Evolutionary conservation across 2,113 vertebrate genomes (phyloP).

Genomic region (Sinocyclocheilus anophthalmus): DNA sequence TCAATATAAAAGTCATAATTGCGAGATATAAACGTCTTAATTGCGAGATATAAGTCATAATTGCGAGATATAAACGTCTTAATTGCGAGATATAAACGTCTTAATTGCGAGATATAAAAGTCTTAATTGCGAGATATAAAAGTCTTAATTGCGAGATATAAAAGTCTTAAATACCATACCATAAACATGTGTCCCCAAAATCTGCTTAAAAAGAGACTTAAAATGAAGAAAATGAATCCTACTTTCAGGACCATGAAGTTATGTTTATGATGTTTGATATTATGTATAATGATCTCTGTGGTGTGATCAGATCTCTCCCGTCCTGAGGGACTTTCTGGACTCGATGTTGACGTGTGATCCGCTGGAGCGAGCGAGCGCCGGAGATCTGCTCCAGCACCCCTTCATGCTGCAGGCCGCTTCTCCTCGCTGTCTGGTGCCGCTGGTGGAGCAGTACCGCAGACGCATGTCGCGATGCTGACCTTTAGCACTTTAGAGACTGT

Average conservation of each 20-base stretch:
- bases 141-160: too few species aligned
- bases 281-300: not conserved
- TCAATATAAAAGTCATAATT: too few species aligned
- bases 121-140: too few species aligned
- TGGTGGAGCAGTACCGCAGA: conserved; percentile 88
- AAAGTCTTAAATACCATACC: too few species aligned
- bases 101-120: too few species aligned
- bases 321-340: conserved; percentile 88
- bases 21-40: too few species aligned
- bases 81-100: too few species aligned
- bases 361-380: conserved; percentile 76
- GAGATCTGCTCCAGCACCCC: conserved; percentile 86
- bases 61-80: too few species aligned
- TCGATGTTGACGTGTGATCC: conserved; percentile 86
- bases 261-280: not conserved
- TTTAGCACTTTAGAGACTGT: not conserved
- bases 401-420: conserved; percentile 87
- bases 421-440: conserved; percentile 84
- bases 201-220: not conserved
- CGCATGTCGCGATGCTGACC: conserved; percentile 70
- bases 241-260: not conserved
- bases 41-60: too few species aligned
- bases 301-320: conserved; percentile 82
- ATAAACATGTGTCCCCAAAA: not conserved
- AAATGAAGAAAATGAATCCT: too few species aligned